Conservation (phyloP, 2,888 invertebrate species). For the Hyles lineata region DNA sequence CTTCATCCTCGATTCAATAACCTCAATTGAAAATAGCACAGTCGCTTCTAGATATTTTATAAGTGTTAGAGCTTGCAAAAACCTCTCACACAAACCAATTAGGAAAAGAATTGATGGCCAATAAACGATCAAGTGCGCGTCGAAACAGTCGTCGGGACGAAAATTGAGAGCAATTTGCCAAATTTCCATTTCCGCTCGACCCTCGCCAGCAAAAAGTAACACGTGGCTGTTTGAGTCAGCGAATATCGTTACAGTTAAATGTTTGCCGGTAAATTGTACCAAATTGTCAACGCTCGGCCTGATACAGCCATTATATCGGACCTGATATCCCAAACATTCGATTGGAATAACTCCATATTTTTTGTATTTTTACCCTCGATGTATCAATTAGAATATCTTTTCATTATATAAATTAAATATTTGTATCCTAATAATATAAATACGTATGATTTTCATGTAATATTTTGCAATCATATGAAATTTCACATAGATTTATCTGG, state of each 20-base stretch:
- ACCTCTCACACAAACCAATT: constrained; percentile 67
- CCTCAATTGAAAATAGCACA: neutral
- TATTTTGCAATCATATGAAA: too few species aligned
- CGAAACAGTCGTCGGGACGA: constrained; percentile 45
- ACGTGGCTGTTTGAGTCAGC: constrained; percentile 32
- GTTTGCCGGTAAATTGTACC: neutral
- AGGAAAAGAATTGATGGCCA: constrained; percentile 68
- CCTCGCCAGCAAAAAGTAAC: constrained; percentile 44
- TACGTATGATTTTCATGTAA: too few species aligned
- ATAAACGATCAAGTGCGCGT: constrained; percentile 56
- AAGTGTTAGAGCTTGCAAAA: constrained; percentile 17
- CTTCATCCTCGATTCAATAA: neutral
- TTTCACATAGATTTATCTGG: too few species aligned
- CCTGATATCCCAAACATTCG: neutral
- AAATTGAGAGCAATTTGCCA: constrained; percentile 56
- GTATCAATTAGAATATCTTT: too few species aligned
- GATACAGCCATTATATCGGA: neutral
- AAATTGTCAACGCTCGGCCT: neutral
- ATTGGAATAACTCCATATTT: neutral
- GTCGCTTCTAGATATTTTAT: neutral
- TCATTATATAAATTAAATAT: too few species aligned
- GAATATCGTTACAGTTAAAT: neutral
- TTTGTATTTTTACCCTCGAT: too few species aligned
- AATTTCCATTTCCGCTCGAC: constrained; percentile 49
- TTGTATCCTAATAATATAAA: too few species aligned